Percentiles rank a stretch among this genome's conserved stretches.
Evolutionary conservation across 2,797 vertebrate genomes (phyloP).

Genomic region (Spatula versicolor): DNA sequence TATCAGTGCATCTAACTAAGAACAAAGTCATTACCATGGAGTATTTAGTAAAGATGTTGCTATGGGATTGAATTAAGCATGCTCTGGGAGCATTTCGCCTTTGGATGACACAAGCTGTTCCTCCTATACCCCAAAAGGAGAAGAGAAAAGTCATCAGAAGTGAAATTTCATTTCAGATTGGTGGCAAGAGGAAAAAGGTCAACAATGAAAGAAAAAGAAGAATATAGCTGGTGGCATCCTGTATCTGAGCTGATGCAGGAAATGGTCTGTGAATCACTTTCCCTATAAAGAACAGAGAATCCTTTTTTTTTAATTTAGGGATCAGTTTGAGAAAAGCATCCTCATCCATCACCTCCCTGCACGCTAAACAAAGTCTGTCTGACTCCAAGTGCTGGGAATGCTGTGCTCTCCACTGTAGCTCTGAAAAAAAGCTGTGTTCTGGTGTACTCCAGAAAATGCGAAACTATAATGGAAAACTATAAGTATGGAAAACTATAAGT

Average conservation of each 20-base stretch:
- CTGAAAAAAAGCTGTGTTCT: not conserved
- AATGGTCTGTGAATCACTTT: accelerated
- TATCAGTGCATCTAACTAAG: not conserved
- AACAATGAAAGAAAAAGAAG: not conserved
- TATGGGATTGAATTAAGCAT: not conserved
- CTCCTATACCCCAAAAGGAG: not conserved
- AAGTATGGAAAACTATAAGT: too few species aligned
- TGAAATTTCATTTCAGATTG: not conserved
- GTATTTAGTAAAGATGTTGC: not conserved
- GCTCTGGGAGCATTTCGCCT: not conserved
- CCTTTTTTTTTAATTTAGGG: too few species aligned
- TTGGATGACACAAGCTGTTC: not conserved
- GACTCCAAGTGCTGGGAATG: accelerated
- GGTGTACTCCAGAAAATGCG: not conserved
- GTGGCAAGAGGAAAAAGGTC: not conserved
- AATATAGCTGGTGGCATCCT: accelerated
- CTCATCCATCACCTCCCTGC: not conserved
- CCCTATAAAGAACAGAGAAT: accelerated
- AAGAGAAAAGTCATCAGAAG: not conserved
- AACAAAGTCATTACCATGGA: not conserved
- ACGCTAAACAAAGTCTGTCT: accelerated
- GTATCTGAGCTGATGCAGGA: not conserved
- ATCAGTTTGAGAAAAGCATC: too few species aligned
- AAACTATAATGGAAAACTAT: too few species aligned
- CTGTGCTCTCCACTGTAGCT: accelerated